phyloP scores from a whole-genome alignment of 2,113 vertebrate genomes.

The Spilogale gracilis region DNA sequence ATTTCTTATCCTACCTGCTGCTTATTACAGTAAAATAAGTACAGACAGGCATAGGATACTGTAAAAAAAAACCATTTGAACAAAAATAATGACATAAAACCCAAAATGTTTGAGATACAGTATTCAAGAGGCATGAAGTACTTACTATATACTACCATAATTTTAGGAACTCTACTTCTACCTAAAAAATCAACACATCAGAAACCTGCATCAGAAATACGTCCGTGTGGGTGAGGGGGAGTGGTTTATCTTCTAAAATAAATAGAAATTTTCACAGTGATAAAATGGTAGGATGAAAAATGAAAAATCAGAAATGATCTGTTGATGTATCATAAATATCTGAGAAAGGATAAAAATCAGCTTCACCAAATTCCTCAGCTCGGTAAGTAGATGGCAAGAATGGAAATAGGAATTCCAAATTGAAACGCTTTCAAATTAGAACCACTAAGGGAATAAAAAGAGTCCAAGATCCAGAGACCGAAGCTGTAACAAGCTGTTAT shows the following conservation, averaged over 20 bases:
- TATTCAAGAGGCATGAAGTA: not conserved
- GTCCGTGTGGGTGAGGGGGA: not conserved
- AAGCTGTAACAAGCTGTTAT: not conserved
- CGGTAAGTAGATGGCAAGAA: not conserved
- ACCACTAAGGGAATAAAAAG: not conserved
- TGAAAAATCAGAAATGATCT: slow-evolving; percentile 21
- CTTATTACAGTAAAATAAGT: not conserved
- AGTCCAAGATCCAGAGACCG: not conserved
- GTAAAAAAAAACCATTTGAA: not conserved
- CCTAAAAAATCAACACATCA: not conserved
- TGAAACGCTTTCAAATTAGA: slow-evolving; percentile 28
- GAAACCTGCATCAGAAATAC: not conserved
- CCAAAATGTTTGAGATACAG: not conserved
- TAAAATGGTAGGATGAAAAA: not conserved
- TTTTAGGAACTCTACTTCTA: slow-evolving; percentile 44
- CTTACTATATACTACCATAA: not conserved
- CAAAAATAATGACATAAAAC: not conserved
- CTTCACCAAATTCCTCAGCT: not conserved
- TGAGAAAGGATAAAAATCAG: not conserved
- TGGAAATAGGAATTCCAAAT: not conserved
- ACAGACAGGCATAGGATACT: not conserved
- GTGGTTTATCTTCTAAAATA: slow-evolving; percentile 34
- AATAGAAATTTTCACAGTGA: not conserved
- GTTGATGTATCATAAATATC: not conserved
- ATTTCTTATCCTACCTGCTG: not conserved